These are phyloP conservation scores for Philopedon plagiatum DNA, from an alignment of 2,888 invertebrate genomes.

Conservation along the genomic window DNA sequence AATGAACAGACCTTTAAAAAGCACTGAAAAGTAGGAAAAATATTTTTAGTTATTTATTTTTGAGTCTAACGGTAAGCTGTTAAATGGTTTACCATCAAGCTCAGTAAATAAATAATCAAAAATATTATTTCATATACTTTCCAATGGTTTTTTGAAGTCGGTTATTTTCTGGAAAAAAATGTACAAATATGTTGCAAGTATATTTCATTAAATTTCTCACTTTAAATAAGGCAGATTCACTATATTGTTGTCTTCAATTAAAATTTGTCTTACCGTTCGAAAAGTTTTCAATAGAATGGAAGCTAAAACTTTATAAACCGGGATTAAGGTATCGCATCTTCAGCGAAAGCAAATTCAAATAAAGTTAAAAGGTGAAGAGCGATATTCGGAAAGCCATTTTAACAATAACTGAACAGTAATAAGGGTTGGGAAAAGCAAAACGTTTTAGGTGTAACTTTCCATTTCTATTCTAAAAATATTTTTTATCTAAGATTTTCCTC, in stretches of 20 bases:
- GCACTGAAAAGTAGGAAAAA: too few species aligned
- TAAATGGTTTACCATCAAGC: too few species aligned
- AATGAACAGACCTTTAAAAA: too few species aligned
- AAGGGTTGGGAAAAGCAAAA: neutral
- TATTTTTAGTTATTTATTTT: too few species aligned
- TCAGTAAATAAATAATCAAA: too few species aligned
- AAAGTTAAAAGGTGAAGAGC: slow-evolving; percentile 1
- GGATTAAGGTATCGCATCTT: slow-evolving; percentile 12
- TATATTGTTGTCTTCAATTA: slow-evolving; percentile 6
- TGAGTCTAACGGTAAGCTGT: too few species aligned
- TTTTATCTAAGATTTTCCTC: too few species aligned
- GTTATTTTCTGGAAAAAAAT: neutral
- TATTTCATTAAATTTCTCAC: neutral
- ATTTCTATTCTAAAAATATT: too few species aligned
- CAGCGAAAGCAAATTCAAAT: slow-evolving; percentile 6
- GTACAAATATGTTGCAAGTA: too few species aligned
- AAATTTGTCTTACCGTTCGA: neutral
- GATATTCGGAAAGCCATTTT: neutral
- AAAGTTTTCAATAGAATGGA: slow-evolving; percentile 1
- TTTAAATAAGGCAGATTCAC: slow-evolving; percentile 5
- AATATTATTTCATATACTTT: too few species aligned
- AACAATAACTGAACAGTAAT: neutral
- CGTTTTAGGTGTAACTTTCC: neutral
- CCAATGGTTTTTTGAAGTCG: too few species aligned
- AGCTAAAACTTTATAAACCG: slow-evolving; percentile 5